A percentile compares a stretch with the other conserved stretches of the same genome.
These are phyloP conservation scores for Thera obeliscata DNA, from an alignment of 2,888 invertebrate genomes.

Conservation along the genomic window DNA sequence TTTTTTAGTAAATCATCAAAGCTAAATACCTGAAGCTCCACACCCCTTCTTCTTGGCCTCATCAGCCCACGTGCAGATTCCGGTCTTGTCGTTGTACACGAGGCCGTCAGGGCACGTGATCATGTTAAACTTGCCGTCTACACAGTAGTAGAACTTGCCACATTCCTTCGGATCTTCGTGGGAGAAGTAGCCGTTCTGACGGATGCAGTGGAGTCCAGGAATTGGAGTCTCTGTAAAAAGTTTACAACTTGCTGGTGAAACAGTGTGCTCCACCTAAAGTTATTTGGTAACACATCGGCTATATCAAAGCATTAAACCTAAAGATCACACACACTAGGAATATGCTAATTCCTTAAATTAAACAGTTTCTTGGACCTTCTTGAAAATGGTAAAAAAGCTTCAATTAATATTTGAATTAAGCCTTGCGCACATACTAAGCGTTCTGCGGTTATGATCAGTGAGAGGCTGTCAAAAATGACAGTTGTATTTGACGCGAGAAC, in stretches of 20 bases:
- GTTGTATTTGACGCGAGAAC: too few relatives aligned
- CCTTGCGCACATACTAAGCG: too few relatives aligned
- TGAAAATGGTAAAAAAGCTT: too few relatives aligned
- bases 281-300: too few relatives aligned
- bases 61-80: slow-evolving; percentile 97
- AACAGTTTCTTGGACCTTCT: too few relatives aligned
- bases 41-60: slow-evolving; percentile 95
- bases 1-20: not conserved
- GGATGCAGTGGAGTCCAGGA: slow-evolving; percentile 89
- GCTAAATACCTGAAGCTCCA: slow-evolving; percentile 87
- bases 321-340: too few relatives aligned
- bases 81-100: slow-evolving; percentile 94
- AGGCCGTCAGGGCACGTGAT: slow-evolving; percentile 94
- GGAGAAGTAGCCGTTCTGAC: slow-evolving; percentile 94
- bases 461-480: too few relatives aligned
- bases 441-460: too few relatives aligned
- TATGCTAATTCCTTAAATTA: too few relatives aligned
- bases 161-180: slow-evolving; percentile 91
- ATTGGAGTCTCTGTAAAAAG: slow-evolving; percentile 87
- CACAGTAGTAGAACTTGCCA: slow-evolving; percentile 95
- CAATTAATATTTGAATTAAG: too few relatives aligned
- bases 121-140: slow-evolving; percentile 95
- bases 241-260: not conserved
- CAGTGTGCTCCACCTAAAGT: too few relatives aligned
- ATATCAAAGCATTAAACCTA: too few relatives aligned